Conservation (phyloP, 2,797 vertebrate species). For the Pangasius macronema region DNA sequence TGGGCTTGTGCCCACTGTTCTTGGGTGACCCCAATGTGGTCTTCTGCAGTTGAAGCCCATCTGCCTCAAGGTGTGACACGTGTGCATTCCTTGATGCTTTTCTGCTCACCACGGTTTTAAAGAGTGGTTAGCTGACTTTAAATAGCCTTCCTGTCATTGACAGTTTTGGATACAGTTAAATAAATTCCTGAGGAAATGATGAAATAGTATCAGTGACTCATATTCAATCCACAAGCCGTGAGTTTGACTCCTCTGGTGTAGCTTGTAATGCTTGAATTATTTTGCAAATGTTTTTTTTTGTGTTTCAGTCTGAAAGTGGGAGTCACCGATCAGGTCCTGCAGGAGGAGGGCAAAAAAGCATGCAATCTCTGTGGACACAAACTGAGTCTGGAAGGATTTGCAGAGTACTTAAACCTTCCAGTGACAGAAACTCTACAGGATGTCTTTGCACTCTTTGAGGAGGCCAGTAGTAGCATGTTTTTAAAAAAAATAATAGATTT, state of each 20-base stretch:
- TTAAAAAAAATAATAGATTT: neutral
- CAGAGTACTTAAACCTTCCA: conserved; percentile 78
- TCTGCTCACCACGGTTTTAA: neutral
- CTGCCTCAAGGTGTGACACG: neutral
- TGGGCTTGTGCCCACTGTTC: neutral
- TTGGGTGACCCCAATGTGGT: too few species aligned
- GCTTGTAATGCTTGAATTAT: too few species aligned
- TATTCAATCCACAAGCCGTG: neutral
- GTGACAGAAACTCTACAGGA: conserved; percentile 77
- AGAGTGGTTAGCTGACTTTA: neutral
- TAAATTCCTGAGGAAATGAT: neutral
- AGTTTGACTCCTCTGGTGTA: neutral
- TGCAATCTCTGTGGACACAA: conserved; percentile 67
- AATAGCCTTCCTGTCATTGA: neutral
- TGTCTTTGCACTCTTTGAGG: conserved; percentile 83
- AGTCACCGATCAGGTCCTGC: conserved; percentile 72
- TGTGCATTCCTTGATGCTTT: neutral
- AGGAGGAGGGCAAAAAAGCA: conserved; percentile 73
- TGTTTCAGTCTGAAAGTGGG: conserved; percentile 78
- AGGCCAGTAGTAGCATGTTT: conserved; percentile 69
- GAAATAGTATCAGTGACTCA: neutral
- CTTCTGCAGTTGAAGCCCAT: neutral
- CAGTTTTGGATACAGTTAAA: neutral
- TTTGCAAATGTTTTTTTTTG: neutral
- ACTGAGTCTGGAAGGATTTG: conserved; percentile 76